phyloP scores from a whole-genome alignment of 2,888 invertebrate genomes.

The Choreutis nemorana region DNA sequence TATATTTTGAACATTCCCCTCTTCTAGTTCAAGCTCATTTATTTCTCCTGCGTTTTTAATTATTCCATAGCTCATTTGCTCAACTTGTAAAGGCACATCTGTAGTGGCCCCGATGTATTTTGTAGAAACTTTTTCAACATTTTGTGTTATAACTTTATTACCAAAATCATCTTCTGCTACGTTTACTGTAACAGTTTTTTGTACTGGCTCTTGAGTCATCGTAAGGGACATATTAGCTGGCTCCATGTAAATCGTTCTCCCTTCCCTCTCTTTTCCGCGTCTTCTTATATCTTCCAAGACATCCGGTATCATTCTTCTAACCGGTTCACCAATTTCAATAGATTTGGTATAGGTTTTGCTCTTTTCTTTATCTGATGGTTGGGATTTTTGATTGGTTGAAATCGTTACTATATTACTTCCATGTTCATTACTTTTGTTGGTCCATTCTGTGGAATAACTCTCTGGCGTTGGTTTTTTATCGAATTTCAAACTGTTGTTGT shows the following conservation, averaged over 20 bases:
- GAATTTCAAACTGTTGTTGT: constrained; percentile 46
- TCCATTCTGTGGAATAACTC: constrained; percentile 36
- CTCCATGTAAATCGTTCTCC: constrained; percentile 51
- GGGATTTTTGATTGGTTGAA: constrained; percentile 40
- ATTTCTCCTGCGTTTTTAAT: constrained; percentile 42
- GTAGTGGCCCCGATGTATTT: constrained; percentile 44
- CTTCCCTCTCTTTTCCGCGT: constrained; percentile 38
- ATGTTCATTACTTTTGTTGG: constrained; percentile 32
- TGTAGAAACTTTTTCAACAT: constrained; percentile 49
- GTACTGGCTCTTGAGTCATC: constrained; percentile 56
- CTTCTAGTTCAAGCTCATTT: constrained; percentile 43
- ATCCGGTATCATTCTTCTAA: constrained; percentile 43
- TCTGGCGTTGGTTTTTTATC: constrained; percentile 35
- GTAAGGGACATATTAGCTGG: constrained; percentile 49
- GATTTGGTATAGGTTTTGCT: constrained; percentile 54
- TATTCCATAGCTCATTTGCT: constrained; percentile 55
- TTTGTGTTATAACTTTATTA: constrained; percentile 57
- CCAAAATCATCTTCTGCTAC: constrained; percentile 58
- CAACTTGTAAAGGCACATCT: constrained; percentile 54
- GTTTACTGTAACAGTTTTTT: constrained; percentile 58
- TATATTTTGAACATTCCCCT: constrained; percentile 48
- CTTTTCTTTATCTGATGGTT: constrained; percentile 30
- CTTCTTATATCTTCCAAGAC: constrained; percentile 49
- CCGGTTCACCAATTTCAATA: constrained; percentile 54
- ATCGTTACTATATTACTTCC: constrained; percentile 54